These are phyloP conservation scores for Scolopax bukidnonensis DNA, from an alignment of 2,797 vertebrate species.

Conservation along the genomic window DNA sequence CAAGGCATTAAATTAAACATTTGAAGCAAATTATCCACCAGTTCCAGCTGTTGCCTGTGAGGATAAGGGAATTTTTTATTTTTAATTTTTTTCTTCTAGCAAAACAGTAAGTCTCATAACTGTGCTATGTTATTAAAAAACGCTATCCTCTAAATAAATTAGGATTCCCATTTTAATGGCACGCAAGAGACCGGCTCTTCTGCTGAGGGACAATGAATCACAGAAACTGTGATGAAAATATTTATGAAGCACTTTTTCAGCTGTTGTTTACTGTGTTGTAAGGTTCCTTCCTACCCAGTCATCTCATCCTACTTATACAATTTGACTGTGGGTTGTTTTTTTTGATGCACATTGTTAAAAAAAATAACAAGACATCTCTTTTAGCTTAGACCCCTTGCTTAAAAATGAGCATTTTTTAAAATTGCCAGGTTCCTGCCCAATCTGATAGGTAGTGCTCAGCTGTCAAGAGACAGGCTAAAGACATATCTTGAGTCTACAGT, in stretches of 20 bases:
- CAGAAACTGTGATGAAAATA: not conserved
- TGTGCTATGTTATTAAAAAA: not conserved
- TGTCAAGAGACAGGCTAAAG: not conserved
- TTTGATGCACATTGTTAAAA: not conserved
- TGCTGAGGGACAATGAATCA: not conserved
- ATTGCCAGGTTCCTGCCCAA: not conserved
- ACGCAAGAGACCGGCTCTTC: not conserved
- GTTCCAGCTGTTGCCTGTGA: conserved; percentile 9
- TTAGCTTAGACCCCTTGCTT: not conserved
- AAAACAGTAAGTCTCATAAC: not conserved
- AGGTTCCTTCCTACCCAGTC: not conserved
- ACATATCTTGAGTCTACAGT: not conserved
- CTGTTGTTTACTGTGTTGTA: not conserved
- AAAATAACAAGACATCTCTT: not conserved
- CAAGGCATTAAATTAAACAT: not conserved
- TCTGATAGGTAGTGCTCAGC: not conserved
- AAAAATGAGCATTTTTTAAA: not conserved
- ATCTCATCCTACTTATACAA: not conserved
- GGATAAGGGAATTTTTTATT: not conserved
- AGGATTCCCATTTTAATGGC: not conserved
- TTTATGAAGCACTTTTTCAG: not conserved
- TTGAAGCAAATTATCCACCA: not conserved
- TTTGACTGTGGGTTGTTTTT: not conserved
- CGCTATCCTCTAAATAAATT: not conserved
- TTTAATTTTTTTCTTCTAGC: not conserved